Evolutionary conservation across 2,888 invertebrate species (phyloP).

Genomic region (Lepetodrilus schrolli): DNA sequence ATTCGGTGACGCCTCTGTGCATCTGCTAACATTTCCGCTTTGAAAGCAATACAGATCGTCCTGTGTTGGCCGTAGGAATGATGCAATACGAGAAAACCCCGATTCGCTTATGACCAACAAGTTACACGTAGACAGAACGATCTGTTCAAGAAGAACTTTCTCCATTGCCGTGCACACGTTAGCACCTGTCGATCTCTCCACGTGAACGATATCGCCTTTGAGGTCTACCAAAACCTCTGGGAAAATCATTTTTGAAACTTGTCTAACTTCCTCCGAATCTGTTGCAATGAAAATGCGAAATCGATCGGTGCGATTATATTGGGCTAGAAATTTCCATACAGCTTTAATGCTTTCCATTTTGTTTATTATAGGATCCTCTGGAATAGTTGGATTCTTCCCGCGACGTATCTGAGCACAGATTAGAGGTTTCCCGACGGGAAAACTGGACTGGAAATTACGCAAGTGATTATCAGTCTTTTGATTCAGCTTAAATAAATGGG

Average conservation of each 20-base stretch:
- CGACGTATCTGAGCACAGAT: conserved; percentile 40
- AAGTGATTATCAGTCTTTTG: not conserved
- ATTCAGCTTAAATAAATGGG: conserved; percentile 25
- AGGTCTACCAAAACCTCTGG: conserved; percentile 29
- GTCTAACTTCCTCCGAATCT: conserved; percentile 30
- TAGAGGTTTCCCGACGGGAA: not conserved
- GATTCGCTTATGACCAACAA: conserved; percentile 38
- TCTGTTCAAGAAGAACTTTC: conserved; percentile 40
- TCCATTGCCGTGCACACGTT: conserved; percentile 36
- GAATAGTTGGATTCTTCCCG: conserved; percentile 33
- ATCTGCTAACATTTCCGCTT: not conserved
- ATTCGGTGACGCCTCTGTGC: not conserved
- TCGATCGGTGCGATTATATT: conserved; percentile 16
- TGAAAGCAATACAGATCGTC: conserved; percentile 33
- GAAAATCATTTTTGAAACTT: conserved; percentile 15
- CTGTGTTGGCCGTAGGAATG: conserved; percentile 29
- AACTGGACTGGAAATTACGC: not conserved
- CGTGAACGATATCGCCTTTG: conserved; percentile 37
- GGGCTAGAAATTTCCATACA: conserved; percentile 31
- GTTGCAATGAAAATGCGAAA: conserved; percentile 37
- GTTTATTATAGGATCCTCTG: conserved; percentile 33
- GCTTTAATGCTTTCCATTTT: not conserved
- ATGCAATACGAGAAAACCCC: conserved; percentile 41
- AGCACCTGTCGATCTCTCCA: conserved; percentile 30
- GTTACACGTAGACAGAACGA: conserved; percentile 35